Conservation (phyloP, 2,888 invertebrate species). For the Microctonus hyperodae region DNA sequence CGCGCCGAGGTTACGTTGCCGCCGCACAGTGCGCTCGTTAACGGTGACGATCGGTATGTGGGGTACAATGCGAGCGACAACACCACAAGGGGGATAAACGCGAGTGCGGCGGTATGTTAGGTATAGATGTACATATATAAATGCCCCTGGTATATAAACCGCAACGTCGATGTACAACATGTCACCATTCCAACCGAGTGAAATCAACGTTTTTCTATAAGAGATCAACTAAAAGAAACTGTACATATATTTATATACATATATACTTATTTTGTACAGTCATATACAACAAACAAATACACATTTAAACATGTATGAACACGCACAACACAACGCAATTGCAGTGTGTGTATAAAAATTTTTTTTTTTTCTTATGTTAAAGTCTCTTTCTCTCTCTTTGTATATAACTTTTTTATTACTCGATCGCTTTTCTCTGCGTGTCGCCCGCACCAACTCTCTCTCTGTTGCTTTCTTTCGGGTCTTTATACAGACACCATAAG, state of each 20-base stretch:
- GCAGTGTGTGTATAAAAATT: neutral
- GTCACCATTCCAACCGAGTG: slow-evolving; percentile 58
- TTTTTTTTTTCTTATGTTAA: neutral
- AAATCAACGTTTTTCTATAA: slow-evolving; percentile 58
- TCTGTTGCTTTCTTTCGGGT: slow-evolving; percentile 9
- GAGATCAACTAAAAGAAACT: slow-evolving; percentile 42
- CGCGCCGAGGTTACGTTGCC: slow-evolving; percentile 25
- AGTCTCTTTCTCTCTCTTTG: neutral
- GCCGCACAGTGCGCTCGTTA: slow-evolving; percentile 36
- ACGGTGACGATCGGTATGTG: slow-evolving; percentile 44
- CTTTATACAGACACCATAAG: neutral
- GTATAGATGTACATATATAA: slow-evolving; percentile 27
- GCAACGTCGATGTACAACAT: slow-evolving; percentile 47
- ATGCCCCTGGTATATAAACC: slow-evolving; percentile 25
- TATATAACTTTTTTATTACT: slow-evolving; percentile 17
- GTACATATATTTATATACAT: neutral
- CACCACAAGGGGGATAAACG: slow-evolving; percentile 37
- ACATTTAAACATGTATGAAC: slow-evolving; percentile 14
- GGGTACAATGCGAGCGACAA: slow-evolving; percentile 44
- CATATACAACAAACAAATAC: too few species aligned
- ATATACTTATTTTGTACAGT: slow-evolving; percentile 9
- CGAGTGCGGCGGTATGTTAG: slow-evolving; percentile 26
- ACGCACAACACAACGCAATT: neutral
- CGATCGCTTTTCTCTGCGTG: slow-evolving; percentile 11
- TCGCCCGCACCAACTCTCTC: slow-evolving; percentile 17